Conservation (phyloP, 2,797 vertebrate genomes). For the Phalanger gymnotis region DNA sequence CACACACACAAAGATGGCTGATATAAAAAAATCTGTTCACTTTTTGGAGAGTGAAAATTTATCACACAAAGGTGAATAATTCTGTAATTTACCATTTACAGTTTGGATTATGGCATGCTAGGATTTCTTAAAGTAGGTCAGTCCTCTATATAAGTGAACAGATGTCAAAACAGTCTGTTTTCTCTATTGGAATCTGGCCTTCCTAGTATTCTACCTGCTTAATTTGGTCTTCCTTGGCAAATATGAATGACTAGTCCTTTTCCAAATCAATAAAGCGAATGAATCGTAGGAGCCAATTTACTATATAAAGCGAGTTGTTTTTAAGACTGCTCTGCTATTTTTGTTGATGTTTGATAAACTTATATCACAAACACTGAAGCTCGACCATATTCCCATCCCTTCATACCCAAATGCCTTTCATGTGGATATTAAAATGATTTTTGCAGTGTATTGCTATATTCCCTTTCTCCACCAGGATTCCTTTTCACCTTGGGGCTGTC, state of each 20-base stretch:
- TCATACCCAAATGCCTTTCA: constrained; percentile 21
- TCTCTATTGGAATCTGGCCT: not conserved
- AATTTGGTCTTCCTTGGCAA: not conserved
- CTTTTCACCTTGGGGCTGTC: not conserved
- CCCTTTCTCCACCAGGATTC: not conserved
- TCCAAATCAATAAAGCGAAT: constrained; percentile 28
- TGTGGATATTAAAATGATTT: constrained; percentile 15
- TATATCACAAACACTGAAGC: constrained; percentile 18
- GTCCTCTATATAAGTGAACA: not conserved
- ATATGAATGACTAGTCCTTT: not conserved
- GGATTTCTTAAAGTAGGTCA: not conserved
- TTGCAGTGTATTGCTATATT: not conserved
- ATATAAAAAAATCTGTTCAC: not conserved
- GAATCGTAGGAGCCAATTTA: not conserved
- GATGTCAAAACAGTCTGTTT: not conserved
- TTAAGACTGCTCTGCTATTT: not conserved
- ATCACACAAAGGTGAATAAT: not conserved
- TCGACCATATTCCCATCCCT: not conserved
- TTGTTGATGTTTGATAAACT: constrained; percentile 41
- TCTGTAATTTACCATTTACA: not conserved
- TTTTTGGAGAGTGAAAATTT: not conserved
- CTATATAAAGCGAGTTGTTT: not conserved
- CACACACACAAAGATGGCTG: too few species aligned
- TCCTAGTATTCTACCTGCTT: not conserved
- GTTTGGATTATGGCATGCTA: not conserved